These are phyloP conservation scores for Heliconius eleuchia DNA, from an alignment of 1,140 invertebrate species.

Conservation along the genomic window DNA sequence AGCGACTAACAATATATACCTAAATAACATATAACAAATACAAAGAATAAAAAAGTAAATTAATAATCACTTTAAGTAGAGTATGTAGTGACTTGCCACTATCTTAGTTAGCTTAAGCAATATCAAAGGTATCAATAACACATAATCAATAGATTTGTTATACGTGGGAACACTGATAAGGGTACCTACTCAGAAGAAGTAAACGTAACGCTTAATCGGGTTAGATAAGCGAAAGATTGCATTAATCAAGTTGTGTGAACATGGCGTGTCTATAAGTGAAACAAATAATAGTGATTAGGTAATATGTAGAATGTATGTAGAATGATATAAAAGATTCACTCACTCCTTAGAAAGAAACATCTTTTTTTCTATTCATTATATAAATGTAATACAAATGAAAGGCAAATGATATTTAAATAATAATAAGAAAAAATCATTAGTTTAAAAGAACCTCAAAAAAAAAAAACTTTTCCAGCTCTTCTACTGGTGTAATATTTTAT, in stretches of 20 bases:
- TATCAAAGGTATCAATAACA: not conserved
- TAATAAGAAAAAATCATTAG: too few relatives aligned
- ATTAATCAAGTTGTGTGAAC: not conserved
- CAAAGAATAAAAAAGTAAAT: too few relatives aligned
- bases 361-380: too few relatives aligned
- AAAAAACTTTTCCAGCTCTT: too few relatives aligned
- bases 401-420: too few relatives aligned
- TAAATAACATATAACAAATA: too few relatives aligned
- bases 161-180: not conserved
- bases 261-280: not conserved
- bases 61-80: too few relatives aligned
- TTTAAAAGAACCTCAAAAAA: too few relatives aligned
- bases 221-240: not conserved
- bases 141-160: not conserved
- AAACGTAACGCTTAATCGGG: not conserved
- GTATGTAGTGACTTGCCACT: too few relatives aligned
- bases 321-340: not conserved
- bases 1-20: too few relatives aligned
- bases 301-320: not conserved
- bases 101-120: not conserved
- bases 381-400: too few relatives aligned
- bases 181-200: not conserved
- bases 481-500: too few relatives aligned
- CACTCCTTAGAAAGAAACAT: not conserved
- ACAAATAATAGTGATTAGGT: not conserved